These are phyloP conservation scores for Anolis carolinensis DNA, from an alignment of 2,113 vertebrate genomes.

Conservation along the genomic window DNA sequence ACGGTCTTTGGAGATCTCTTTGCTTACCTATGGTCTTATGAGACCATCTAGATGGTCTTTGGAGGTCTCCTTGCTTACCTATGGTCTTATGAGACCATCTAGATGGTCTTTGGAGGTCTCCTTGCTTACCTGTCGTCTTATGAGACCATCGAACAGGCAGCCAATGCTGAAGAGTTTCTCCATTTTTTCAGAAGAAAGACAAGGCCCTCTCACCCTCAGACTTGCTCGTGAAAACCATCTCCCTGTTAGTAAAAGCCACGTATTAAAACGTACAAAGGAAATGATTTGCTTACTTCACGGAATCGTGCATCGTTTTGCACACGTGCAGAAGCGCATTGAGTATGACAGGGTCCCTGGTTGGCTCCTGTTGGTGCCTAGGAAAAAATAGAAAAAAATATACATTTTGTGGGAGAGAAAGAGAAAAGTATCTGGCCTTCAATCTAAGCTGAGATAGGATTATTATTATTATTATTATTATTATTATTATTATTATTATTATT, in stretches of 20 bases:
- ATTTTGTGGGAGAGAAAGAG: neutral
- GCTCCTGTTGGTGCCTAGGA: conserved; percentile 89
- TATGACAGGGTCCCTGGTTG: conserved; percentile 94
- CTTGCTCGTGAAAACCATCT: neutral
- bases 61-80: too few relatives aligned
- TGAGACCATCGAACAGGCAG: too few relatives aligned
- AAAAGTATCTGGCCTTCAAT: neutral
- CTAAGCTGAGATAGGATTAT: neutral
- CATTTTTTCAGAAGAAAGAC: neutral
- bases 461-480: too few relatives aligned
- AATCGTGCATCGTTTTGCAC: conserved; percentile 99
- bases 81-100: too few relatives aligned
- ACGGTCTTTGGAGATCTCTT: too few relatives aligned
- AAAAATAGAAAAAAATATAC: neutral
- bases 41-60: too few relatives aligned
- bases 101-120: too few relatives aligned
- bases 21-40: too few relatives aligned
- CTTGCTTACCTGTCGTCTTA: too few relatives aligned
- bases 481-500: too few relatives aligned
- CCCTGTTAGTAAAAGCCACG: rapidly evolving
- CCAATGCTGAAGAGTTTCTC: neutral
- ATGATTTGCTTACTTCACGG: conserved; percentile 88
- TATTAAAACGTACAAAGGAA: neutral
- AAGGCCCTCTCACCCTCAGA: neutral
- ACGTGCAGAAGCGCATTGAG: conserved; percentile 95